Base-by-base conservation (phyloP, 2,113 vertebrate species). In the Ailuropoda melanoleuca region DNA sequence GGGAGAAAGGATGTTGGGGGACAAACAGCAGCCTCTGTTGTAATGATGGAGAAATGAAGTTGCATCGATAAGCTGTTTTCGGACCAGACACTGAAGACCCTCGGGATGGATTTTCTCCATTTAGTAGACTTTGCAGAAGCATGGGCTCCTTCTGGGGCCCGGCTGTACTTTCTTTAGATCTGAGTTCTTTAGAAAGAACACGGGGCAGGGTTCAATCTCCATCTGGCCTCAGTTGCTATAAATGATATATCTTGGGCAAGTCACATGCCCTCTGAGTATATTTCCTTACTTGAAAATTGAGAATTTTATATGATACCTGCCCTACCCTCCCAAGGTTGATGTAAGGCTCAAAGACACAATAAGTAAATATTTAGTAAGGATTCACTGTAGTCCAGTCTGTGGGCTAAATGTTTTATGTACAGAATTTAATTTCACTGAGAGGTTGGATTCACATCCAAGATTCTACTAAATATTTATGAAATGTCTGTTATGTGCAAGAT, bases 101-200 rank as follows among this genome's bases (percentile, higher is more conserved):
- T 14, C 13, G 15, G 37, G 60, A 15, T 60, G 43, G 43, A 29
- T 23, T 37, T 82, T 93, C 53, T 83, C 8, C 26, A 10, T n/a
- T 78, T 15, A 75, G 26, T 21, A 46, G 56, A 10, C 74, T 31
- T 21, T 70, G 17, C 34, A 60, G 80, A 64, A 60, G 34, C 29
- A 11, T 0, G 1, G 24, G 8, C 8, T n/a, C 0, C 46, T 78
- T 46, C 24, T 5, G 2, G 1, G 18, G 4, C 34, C 46, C 4
- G 13, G 14, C 8, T 55, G 4, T 17, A 18, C 8, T 34, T 37
- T 53, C n/a, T 88, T 60, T 34, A 34, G 37, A 26, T 1, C 24
- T 50, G 14, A 9, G 14, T 26, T 60, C 31, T 53, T 58, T 50
- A 68, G 37, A 60, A 70, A 62, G 53, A 39, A 8, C 1, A 15